phyloP scores from a whole-genome alignment of 2,797 vertebrate species.

The Aulostomus chinensis region DNA sequence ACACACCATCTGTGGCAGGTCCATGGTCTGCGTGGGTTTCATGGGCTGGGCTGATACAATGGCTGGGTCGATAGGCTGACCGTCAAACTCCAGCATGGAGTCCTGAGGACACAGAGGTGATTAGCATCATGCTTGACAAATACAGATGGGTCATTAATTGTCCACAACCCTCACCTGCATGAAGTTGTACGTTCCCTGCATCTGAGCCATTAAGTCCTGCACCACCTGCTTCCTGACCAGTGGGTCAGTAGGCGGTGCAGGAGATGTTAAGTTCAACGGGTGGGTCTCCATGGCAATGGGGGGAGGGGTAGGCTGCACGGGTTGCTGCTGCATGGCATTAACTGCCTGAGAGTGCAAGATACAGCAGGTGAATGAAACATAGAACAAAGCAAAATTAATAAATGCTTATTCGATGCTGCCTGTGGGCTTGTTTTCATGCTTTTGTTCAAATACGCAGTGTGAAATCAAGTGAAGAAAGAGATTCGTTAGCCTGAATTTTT shows the following conservation, averaged over 20 bases:
- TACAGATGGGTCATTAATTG: not conserved
- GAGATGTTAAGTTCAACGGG: constrained; percentile 79
- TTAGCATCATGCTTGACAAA: not conserved
- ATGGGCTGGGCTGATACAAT: constrained; percentile 97
- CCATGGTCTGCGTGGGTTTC: constrained; percentile 89
- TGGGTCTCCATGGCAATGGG: constrained; percentile 86
- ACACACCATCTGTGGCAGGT: constrained; percentile 93
- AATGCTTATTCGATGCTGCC: too few relatives aligned
- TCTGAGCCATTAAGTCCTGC: constrained; percentile 97
- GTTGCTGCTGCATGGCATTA: constrained; percentile 87
- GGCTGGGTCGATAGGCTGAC: constrained; percentile 92
- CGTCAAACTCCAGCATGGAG: constrained; percentile 97
- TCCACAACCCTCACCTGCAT: constrained; percentile 86
- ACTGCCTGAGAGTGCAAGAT: constrained; percentile 77
- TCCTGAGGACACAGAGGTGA: constrained; percentile 76
- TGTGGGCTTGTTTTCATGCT: not conserved
- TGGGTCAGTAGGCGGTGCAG: constrained; percentile 87
- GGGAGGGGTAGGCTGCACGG: constrained; percentile 68
- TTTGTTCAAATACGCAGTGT: not conserved
- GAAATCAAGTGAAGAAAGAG: too few relatives aligned
- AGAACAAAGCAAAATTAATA: too few relatives aligned
- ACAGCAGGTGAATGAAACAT: not conserved
- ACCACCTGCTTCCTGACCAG: constrained; percentile 92
- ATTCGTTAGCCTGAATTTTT: not conserved
- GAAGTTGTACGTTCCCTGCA: constrained; percentile 98